Base-by-base conservation (phyloP, 2,888 invertebrate species). In the Himalopsyche kuldschensis region DNA sequence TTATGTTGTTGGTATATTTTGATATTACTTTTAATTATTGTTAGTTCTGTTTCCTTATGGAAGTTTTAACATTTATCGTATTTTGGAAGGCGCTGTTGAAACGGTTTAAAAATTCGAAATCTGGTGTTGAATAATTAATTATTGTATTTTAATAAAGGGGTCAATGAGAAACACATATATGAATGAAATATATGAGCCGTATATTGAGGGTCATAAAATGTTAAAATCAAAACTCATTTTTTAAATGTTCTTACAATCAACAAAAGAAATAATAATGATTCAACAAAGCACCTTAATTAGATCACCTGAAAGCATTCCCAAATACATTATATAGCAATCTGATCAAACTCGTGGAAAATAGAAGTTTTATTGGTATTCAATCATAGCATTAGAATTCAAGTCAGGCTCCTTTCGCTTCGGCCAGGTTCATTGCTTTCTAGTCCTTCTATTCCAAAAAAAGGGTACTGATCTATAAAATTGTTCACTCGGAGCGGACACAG, bases 361-460 rank as follows among this genome's bases (percentile, higher is more conserved):
- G 63, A 17, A 46, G 30, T 55, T 80, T 75, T 83, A 83, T 79
- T 55, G 83, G 79, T 46, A 35, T 79, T 75, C 69, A 78, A 80
- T 83, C 76, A 79, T 80, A 55, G 46, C 69, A 80, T 83, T 83
- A 79, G n/a, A 77, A 81, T 81, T 83, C 83, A 47, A n/a, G 47
- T 63, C 83, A 63, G 79, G 83, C 77, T 55, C 48, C 48, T 35
- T 76, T 35, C 20, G n/a, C 24, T 24, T 20, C 55, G 69, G 24
- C 69, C 80, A 55, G 31, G 32, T 20, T 24, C 35, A 32, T 55
- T 80, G 69, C 30, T 41, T 24, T 30, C 80, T 24, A 78, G 41
- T 78, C 78, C 46, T 78, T 31, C 27, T 27, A 79, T 48, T 79
- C 47, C 20, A 24, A 27, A 24, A 35, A 79, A 48, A 41, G 31